Evolutionary conservation across 1,140 invertebrate species (phyloP), one percentile per base, ranked within the genome.

Genomic region (Stegodyphus mimosarum): DNA sequence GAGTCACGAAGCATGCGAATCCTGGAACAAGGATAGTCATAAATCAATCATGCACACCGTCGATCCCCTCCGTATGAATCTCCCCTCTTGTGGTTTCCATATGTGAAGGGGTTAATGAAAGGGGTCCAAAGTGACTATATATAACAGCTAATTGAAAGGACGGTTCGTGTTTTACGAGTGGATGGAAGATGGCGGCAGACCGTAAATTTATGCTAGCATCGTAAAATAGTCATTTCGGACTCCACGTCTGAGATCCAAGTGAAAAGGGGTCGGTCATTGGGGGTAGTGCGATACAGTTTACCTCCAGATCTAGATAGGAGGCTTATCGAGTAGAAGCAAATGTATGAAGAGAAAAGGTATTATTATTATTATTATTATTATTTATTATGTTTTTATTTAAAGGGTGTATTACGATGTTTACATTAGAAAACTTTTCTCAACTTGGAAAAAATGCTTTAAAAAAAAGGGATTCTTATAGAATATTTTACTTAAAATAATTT

Each of bases 111-210:
- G 78, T 81, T 81, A 81, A 81, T 81, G 70, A 81, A 78, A 51
- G 67, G 51, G 55, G 69, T 64, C 64, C 78, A 48, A 5, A 17
- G 70, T 11, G 70, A 50, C 78, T 63, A 81, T 81, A 81, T 81
- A 81, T 81, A 81, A 81, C 70, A 67, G 53, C 69, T 81, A 81
- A 81, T 81, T 72, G 78, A 81, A 81, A 81, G 78, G 69, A 60
- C 17, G 78, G 78, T 48, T 81, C 69, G 70, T 17, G 50, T 81
- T 81, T 81, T 81, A 81, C 69, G 78, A 81, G 53, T 51, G 77
- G 18, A 66, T 67, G 11, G 64, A 67, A 7, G 15, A 18, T 17
- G 78, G 69, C 6, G n/a, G n/a, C 33, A 7, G 69, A 55, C 78
- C 48, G 78, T 81, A 81, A 81, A 81, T 81, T 72, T 50, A 63